Percentiles rank a stretch among this genome's conserved stretches.
Conservation (phyloP, 2,888 invertebrate genomes). For the Ectobius pallidus region DNA sequence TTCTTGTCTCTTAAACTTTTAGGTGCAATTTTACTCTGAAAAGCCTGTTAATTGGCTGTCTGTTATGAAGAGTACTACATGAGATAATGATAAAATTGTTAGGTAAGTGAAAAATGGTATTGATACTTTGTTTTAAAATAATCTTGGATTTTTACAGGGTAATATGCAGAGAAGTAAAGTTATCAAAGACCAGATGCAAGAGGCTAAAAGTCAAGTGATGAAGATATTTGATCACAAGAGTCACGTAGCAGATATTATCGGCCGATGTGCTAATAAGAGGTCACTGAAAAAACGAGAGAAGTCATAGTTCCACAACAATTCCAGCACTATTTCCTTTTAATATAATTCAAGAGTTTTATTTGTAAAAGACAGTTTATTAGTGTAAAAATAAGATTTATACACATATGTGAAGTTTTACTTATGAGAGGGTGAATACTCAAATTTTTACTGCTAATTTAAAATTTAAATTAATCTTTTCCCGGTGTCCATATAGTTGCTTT, state of each 20-base stretch:
- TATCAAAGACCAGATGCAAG: conserved; percentile 88
- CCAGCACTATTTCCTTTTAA: background rate
- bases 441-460: background rate
- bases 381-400: background rate
- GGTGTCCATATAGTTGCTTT: no score
- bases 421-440: background rate
- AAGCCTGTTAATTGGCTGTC: no score
- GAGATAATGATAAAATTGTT: no score
- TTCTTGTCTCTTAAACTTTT: no score
- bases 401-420: background rate
- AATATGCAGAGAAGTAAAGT: conserved; percentile 94
- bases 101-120: no score
- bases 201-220: conserved; percentile 85
- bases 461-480: background rate
- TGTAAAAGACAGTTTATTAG: background rate
- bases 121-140: no score
- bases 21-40: no score
- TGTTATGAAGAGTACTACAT: no score
- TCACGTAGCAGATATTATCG: conserved; percentile 87
- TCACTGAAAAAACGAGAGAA: conserved; percentile 90
- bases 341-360: background rate
- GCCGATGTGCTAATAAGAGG: conserved; percentile 89
- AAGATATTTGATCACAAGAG: conserved; percentile 91
- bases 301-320: conserved; percentile 37
- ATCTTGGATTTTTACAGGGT: no score